These are phyloP conservation scores for Silurus asotus DNA, from an alignment of 2,113 vertebrate species.

Conservation along the genomic window DNA sequence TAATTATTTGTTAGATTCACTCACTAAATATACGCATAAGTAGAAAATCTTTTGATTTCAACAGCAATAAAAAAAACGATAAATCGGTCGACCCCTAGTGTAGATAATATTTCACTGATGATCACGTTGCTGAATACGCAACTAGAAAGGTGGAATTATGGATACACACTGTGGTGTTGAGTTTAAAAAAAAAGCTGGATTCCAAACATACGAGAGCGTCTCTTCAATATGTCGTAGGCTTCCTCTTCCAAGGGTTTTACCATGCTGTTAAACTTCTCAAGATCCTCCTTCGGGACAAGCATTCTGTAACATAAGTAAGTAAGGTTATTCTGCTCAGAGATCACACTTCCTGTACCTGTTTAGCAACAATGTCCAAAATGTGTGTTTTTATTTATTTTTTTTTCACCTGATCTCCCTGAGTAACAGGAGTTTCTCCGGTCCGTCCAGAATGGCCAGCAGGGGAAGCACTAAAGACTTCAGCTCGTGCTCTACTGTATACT, in stretches of 20 bases:
- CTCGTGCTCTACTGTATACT: conserved; percentile 81
- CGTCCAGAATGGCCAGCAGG: conserved; percentile 86
- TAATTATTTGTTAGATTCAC: too few relatives aligned
- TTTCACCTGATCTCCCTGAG: conserved; percentile 87
- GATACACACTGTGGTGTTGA: too few relatives aligned
- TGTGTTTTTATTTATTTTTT: not conserved
- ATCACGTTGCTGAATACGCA: too few relatives aligned
- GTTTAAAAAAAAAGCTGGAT: not conserved
- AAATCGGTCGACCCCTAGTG: too few relatives aligned
- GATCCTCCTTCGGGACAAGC: conserved; percentile 79
- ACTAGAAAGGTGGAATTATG: too few relatives aligned
- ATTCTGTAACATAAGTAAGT: conserved; percentile 67
- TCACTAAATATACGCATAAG: too few relatives aligned
- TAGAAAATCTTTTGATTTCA: too few relatives aligned
- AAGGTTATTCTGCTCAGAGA: not conserved
- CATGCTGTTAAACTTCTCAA: conserved; percentile 87
- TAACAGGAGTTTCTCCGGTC: conserved; percentile 87
- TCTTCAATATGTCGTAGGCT: conserved; percentile 86
- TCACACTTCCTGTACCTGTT: too few relatives aligned
- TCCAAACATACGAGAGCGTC: conserved; percentile 75
- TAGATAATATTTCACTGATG: too few relatives aligned
- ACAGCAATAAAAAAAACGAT: too few relatives aligned
- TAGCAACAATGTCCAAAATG: too few relatives aligned
- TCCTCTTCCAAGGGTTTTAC: conserved; percentile 88
- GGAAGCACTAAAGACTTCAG: conserved; percentile 86